Conservation (phyloP, 2,113 vertebrate species). For the Gymnobelideus leadbeateri region DNA sequence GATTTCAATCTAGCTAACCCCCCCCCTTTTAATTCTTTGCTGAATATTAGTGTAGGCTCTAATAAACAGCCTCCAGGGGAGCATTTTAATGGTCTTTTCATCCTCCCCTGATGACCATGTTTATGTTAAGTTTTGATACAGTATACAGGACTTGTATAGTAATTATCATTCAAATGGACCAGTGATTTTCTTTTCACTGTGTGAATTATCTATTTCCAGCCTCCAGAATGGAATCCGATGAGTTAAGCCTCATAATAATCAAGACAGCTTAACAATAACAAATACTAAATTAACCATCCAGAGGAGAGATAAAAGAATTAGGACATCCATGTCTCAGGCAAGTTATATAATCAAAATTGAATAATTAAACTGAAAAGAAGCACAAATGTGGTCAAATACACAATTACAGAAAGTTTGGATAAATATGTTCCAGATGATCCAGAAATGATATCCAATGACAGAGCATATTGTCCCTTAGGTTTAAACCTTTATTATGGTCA, state of each 20-base stretch:
- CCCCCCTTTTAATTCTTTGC: slow-evolving; percentile 59
- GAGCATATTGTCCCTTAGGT: neutral
- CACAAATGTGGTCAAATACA: neutral
- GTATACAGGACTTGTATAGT: slow-evolving; percentile 53
- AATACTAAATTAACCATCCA: slow-evolving; percentile 64
- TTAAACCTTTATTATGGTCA: slow-evolving; percentile 10
- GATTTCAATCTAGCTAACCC: slow-evolving; percentile 17
- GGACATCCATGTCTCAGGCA: neutral
- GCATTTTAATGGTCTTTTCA: slow-evolving; percentile 61
- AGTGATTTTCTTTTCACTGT: slow-evolving; percentile 69
- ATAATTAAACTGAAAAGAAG: slow-evolving; percentile 12
- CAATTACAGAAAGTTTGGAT: neutral
- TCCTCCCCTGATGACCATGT: slow-evolving; percentile 70
- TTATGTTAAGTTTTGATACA: slow-evolving; percentile 74
- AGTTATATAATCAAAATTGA: slow-evolving; percentile 37
- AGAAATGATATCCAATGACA: neutral
- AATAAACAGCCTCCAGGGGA: slow-evolving; percentile 66
- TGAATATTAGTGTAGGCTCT: slow-evolving; percentile 57
- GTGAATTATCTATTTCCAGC: slow-evolving; percentile 61
- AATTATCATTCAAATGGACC: slow-evolving; percentile 78
- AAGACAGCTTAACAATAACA: slow-evolving; percentile 73
- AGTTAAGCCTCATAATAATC: slow-evolving; percentile 69
- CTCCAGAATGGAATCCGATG: slow-evolving; percentile 65
- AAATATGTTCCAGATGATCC: neutral
- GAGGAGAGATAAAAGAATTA: slow-evolving; percentile 38